Evolutionary conservation across 2,113 vertebrate genomes (phyloP).

Genomic region (Bubo blakistoni): DNA sequence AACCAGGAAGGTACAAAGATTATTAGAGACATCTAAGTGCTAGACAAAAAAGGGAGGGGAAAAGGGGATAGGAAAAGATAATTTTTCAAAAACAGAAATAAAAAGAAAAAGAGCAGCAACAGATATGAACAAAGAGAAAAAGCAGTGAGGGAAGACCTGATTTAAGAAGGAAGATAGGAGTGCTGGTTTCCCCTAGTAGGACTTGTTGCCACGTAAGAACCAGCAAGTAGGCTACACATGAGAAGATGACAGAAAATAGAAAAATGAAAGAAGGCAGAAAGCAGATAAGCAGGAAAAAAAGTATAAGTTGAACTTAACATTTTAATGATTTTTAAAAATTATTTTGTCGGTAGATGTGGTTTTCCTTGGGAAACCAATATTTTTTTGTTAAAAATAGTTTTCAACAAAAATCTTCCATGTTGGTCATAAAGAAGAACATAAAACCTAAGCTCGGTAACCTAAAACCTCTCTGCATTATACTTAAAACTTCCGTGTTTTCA

Average conservation of each 20-base stretch:
- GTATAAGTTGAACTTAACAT: neutral
- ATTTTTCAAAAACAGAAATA: neutral
- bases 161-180: neutral
- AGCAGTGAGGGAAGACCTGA: neutral
- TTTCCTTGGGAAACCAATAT: neutral
- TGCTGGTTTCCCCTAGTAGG: neutral
- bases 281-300: neutral
- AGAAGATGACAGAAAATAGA: neutral
- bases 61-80: neutral
- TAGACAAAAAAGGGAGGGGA: neutral
- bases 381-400: neutral
- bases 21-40: neutral
- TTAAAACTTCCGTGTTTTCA: neutral
- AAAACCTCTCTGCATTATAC: neutral
- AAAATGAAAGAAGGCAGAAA: neutral
- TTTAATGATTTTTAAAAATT: neutral
- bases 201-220: neutral
- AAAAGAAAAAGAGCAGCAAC: neutral
- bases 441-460: neutral
- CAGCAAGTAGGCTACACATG: neutral
- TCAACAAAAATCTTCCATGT: neutral
- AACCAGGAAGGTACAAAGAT: neutral
- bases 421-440: neutral
- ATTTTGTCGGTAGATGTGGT: neutral
- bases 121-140: neutral